Evolutionary conservation across 2,113 vertebrate genomes (phyloP).

Genomic region (Apistogramma diplotaenia): DNA sequence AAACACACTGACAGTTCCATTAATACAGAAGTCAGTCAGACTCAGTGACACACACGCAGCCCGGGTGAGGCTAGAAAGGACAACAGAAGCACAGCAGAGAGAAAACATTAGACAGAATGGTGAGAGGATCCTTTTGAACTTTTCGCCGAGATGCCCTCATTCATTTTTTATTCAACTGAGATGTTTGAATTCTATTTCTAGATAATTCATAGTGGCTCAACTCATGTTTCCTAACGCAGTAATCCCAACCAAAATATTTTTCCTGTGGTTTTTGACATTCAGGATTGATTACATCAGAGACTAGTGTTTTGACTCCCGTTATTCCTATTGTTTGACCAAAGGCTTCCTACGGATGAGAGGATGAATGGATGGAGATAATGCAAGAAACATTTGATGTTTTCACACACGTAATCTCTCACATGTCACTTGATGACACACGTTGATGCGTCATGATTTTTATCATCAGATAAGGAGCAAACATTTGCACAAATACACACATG

Average conservation of each 20-base stretch:
- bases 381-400: neutral
- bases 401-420: neutral
- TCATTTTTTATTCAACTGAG: slow-evolving; percentile 26
- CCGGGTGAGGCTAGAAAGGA: neutral
- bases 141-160: slow-evolving; percentile 25
- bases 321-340: neutral
- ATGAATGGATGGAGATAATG: neutral
- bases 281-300: neutral
- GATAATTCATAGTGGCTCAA: neutral
- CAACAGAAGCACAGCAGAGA: neutral
- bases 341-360: neutral
- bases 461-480: neutral
- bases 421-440: neutral
- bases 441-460: neutral
- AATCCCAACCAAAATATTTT: slow-evolving; percentile 1
- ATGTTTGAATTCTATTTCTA: slow-evolving; percentile 39
- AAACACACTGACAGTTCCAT: neutral
- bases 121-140: slow-evolving; percentile 11
- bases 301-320: neutral
- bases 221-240: slow-evolving; percentile 13
- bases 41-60: slow-evolving; percentile 10
- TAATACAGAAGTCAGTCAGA: slow-evolving; percentile 15
- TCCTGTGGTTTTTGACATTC: neutral
- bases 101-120: slow-evolving; percentile 12
- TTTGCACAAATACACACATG: neutral